Evolutionary conservation across 2,888 invertebrate species (phyloP).

Genomic region (Nebria salina): DNA sequence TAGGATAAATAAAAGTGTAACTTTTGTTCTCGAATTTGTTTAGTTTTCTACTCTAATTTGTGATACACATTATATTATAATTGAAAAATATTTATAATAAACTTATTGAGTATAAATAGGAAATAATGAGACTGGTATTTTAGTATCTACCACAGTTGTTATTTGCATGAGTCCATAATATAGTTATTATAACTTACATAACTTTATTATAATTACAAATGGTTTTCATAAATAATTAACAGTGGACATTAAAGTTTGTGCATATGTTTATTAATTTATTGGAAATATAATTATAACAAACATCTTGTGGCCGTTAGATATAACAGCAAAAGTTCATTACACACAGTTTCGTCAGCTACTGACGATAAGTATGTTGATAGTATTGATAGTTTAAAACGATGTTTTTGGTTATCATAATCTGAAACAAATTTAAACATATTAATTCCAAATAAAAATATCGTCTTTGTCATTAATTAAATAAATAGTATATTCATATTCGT

Average conservation of each 20-base stretch:
- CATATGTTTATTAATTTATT: conserved; percentile 47
- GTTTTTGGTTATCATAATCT: conserved; percentile 33
- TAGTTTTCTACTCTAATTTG: no score
- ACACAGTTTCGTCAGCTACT: conserved; percentile 32
- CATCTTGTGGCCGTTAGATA: conserved; percentile 37
- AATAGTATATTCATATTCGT: no score
- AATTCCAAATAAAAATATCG: background rate
- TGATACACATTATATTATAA: no score
- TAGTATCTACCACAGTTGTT: conserved; percentile 4
- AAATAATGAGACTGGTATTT: conserved; percentile 1
- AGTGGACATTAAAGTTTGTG: conserved; percentile 37
- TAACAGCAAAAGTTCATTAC: conserved; percentile 33
- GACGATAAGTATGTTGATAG: conserved; percentile 17
- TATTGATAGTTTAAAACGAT: conserved; percentile 20
- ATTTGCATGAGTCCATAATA: conserved; percentile 34
- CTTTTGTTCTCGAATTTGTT: no score
- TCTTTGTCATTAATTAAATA: no score
- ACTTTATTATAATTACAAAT: conserved; percentile 44
- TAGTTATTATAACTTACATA: conserved; percentile 15
- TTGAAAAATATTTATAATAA: background rate
- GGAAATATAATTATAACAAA: conserved; percentile 47
- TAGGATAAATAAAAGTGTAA: no score
- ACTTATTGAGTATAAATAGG: background rate
- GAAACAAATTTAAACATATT: conserved; percentile 18
- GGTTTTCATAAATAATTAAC: conserved; percentile 45